Evolutionary conservation across 2,113 vertebrate species (phyloP), one percentile per base, ranked within the genome.

Genomic region (Fregata magnificens): DNA sequence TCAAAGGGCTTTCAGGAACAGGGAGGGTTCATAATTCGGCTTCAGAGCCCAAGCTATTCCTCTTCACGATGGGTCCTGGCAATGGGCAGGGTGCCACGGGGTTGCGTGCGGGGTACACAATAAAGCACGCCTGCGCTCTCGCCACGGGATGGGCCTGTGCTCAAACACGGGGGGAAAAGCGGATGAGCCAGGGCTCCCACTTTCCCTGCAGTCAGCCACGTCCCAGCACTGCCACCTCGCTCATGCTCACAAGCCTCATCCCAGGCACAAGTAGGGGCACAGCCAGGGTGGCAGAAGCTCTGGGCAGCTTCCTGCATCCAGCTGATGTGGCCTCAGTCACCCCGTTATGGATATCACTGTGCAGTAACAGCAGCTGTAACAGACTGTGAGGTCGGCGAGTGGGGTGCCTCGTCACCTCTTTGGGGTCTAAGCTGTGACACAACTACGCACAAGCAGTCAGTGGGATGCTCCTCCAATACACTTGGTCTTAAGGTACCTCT

Each of bases 271-370:
- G 7, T 0, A 49, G 13, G 18, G 42, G 13, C 45, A 66, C 16
- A 40, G 52, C 14, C 80, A 72, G 40, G 1, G 0, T 1, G 3
- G 78, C 38, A 87, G 70, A 47, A 45, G 28, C 65, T 82, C 45
- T 15, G 21, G 21, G 50, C 36, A 67, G 28, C 11, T 4, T 11
- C 38, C 65, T 63, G n/a, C 2, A 0, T 22, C 32, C 78, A 79
- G n/a, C 44, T 55, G 44, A 42, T 1, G 4, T 16, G 49, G 16
- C 56, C 28, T 86, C 16, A 42, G 53, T 9, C 56, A 56, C 16
- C 28, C 25, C 0, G 0, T 0, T 59, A 22, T 5, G 16, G 52
- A n/a, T 52, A 53, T 47, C 22, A 11, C 44, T 2, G 1, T 4
- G 26, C 1, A 7, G 44, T 20, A 36, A 62, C 22, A 65, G 74